Evolutionary conservation across 2,797 vertebrate species (phyloP).

Genomic region (Amphiprion clarkii): DNA sequence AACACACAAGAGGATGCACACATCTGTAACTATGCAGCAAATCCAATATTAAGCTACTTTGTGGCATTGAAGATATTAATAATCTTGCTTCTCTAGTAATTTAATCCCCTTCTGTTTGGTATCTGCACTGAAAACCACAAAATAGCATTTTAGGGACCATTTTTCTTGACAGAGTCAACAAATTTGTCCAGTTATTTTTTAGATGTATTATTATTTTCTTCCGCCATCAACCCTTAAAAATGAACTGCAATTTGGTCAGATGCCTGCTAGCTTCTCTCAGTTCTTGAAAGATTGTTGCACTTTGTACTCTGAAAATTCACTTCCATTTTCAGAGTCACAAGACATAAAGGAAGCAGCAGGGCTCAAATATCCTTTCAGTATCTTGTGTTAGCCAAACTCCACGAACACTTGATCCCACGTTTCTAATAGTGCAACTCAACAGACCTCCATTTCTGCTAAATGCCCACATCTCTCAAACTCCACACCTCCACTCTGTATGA

Average conservation of each 20-base stretch:
- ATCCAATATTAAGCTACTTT: neutral
- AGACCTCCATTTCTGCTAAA: neutral
- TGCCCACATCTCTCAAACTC: neutral
- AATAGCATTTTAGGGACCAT: neutral
- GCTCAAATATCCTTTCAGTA: neutral
- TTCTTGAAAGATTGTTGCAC: neutral
- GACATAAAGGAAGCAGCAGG: neutral
- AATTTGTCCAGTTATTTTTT: neutral
- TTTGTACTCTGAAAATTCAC: too few relatives aligned
- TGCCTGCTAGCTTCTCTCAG: neutral
- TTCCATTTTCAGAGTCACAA: neutral
- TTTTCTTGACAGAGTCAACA: neutral
- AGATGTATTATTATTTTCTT: neutral
- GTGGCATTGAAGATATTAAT: neutral
- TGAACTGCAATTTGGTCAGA: too few relatives aligned
- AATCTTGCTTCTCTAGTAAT: neutral
- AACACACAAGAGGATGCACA: neutral
- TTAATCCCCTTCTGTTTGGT: neutral
- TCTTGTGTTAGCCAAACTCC: neutral
- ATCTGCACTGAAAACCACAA: neutral
- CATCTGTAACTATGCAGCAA: neutral
- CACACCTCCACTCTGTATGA: neutral
- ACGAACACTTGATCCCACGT: neutral
- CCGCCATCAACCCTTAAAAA: too few relatives aligned
- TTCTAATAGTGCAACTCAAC: conserved; percentile 7